Base-by-base conservation (phyloP, 2,888 invertebrate species). In the Stenurella melanura region DNA sequence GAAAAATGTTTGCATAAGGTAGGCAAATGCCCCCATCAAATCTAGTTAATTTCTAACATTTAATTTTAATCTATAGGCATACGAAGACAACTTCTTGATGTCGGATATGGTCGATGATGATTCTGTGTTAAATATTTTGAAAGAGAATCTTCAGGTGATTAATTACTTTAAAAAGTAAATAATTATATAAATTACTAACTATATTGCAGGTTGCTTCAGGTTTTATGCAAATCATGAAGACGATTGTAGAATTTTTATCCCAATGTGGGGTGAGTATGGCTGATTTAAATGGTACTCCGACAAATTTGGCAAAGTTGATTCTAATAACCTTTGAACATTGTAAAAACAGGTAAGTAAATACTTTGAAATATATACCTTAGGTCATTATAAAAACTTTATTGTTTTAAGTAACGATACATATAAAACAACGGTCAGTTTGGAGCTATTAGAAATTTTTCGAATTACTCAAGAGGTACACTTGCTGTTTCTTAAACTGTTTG, bases 361-460 rank as follows among this genome's bases (percentile, higher is more conserved):
- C 82, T 21, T 58, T 18, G 69, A 72, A 61, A 12, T 17, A 18
- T 56, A 10, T 67, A n/a, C 64, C 18, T 66, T 73, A 30, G n/a
- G 15, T 54, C n/a, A 30, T 2, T 18, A 42, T 50, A 9, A 17
- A 12, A 19, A 42, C 2, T 11, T 26, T 10, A 34, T 42, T 42
- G 1, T 78, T 83, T 85, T 19, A 76, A 86, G 87, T 67, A 78
- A 84, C 50, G 81, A 83, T 54, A 57, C 78, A 5, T 86, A 85
- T 26, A 81, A 83, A 63, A 57, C 66, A n/a, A 75, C 82, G 57
- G 84, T 84, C 70, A 81, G 81, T 64, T 76, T 70, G 18, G 85
- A 86, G 77, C 78, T 87, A 58, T 54, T 84, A 50, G 70, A 82
- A 15, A 68, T 87, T 19, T 86, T 86, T 75, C 82, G 82, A 57